These are phyloP conservation scores for Cacoxenus indagator DNA, from an alignment of 2,888 invertebrate species.

Conservation along the genomic window DNA sequence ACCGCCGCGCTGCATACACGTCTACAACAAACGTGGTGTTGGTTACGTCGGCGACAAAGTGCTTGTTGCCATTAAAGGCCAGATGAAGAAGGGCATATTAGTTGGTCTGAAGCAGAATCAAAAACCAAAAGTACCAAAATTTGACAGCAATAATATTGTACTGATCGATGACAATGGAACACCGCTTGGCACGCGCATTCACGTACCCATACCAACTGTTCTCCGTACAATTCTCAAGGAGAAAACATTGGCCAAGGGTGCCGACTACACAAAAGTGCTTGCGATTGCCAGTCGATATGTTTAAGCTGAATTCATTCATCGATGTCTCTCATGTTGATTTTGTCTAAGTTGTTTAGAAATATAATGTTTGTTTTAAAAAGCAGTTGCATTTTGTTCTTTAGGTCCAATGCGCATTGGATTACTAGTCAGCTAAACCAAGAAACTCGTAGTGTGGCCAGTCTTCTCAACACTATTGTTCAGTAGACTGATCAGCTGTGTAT, in stretches of 20 bases:
- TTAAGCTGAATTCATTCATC: constrained; percentile 35
- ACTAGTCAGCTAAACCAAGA: too few species aligned
- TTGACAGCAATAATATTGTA: constrained; percentile 96
- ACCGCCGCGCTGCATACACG: constrained; percentile 93
- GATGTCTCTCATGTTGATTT: too few species aligned
- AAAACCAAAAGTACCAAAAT: constrained; percentile 85
- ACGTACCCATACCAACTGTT: constrained; percentile 93
- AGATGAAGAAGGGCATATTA: constrained; percentile 93
- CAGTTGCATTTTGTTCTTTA: too few species aligned
- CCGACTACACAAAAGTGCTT: constrained; percentile 92
- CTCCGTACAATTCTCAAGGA: constrained; percentile 87
- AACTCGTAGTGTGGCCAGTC: too few species aligned
- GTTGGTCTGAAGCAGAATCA: constrained; percentile 91
- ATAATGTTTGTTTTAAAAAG: too few species aligned
- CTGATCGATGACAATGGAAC: constrained; percentile 95
- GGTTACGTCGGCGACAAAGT: constrained; percentile 85
- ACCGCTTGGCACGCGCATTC: constrained; percentile 94
- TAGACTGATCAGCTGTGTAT: too few species aligned
- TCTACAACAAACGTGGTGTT: constrained; percentile 85
- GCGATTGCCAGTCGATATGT: constrained; percentile 83
- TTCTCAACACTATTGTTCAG: too few species aligned
- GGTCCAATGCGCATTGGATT: too few species aligned
- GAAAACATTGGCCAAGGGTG: constrained; percentile 84
- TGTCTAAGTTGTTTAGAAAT: background rate
- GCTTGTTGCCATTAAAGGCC: constrained; percentile 92